Percentiles rank a stretch among this genome's conserved stretches.
These are phyloP conservation scores for Aurelia aurita complex sp. Pacific DNA, from an alignment of 30 jellyfish, hydroid and myxozoan species.

Conservation along the genomic window DNA sequence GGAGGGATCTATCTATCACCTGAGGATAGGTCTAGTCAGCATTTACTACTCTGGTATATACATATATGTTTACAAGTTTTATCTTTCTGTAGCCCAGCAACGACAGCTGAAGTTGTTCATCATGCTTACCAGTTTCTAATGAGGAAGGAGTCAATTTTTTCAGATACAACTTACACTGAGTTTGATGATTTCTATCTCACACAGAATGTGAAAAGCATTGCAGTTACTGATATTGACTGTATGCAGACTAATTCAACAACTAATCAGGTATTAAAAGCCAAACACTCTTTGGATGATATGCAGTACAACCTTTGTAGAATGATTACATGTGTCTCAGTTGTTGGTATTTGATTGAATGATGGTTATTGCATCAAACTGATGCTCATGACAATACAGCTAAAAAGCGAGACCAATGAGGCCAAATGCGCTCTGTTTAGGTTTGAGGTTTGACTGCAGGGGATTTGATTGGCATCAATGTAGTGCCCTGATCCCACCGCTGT, in stretches of 20 bases:
- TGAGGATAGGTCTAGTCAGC: background rate
- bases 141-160: slow-evolving; percentile 42
- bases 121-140: slow-evolving; percentile 46
- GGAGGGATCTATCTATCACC: background rate
- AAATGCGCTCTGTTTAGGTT: no score
- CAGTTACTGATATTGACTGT: slow-evolving; percentile 54
- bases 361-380: no score
- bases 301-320: background rate
- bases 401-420: no score
- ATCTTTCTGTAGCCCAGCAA: slow-evolving; percentile 51
- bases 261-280: slow-evolving; percentile 10
- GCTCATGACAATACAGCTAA: no score
- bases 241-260: background rate
- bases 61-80: background rate
- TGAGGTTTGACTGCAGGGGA: no score
- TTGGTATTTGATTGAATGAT: no score
- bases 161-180: slow-evolving; percentile 68
- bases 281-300: background rate
- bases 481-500: no score
- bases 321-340: background rate
- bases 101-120: slow-evolving; percentile 31
- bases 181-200: slow-evolving; percentile 62
- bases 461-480: no score
- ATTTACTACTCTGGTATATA: background rate
- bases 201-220: slow-evolving; percentile 49